Evolutionary conservation across 2,888 invertebrate genomes (phyloP).

Genomic region (Eupithecia subfuscata): DNA sequence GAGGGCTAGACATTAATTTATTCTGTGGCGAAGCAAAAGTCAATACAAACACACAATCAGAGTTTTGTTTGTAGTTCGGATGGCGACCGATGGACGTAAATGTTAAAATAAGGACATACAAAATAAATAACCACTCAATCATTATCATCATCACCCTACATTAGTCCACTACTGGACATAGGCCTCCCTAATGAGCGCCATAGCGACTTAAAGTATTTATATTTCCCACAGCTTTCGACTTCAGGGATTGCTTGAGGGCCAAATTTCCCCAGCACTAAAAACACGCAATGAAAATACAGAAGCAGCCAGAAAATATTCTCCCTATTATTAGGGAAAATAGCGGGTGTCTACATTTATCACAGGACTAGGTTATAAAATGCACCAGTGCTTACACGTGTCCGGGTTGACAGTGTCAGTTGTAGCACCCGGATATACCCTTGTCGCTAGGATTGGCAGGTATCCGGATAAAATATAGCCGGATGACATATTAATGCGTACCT

Average conservation of each 20-base stretch:
- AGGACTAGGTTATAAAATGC: constrained; percentile 27
- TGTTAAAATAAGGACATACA: constrained; percentile 39
- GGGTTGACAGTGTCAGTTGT: constrained; percentile 12
- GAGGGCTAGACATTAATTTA: constrained; percentile 8
- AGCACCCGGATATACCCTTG: constrained; percentile 2
- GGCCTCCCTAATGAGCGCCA: too few relatives aligned
- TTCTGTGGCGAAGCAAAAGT: constrained; percentile 28
- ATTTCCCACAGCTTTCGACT: too few relatives aligned
- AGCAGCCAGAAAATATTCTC: background rate
- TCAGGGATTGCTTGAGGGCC: background rate
- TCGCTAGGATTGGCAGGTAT: background rate
- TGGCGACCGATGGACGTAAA: constrained; percentile 47
- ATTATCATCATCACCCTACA: too few relatives aligned
- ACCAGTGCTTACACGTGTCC: constrained; percentile 34
- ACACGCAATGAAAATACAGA: background rate
- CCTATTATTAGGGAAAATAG: constrained; percentile 11
- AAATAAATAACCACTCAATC: too few relatives aligned
- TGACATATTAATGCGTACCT: background rate
- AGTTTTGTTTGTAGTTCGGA: constrained; percentile 43
- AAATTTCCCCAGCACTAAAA: background rate
- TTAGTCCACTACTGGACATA: too few relatives aligned
- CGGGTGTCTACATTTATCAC: constrained; percentile 13
- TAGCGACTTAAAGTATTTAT: too few relatives aligned
- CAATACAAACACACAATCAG: constrained; percentile 56
- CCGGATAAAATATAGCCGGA: background rate